These are phyloP conservation scores for Sebastes miniatus DNA, from an alignment of 2,797 vertebrate species.

Conservation along the genomic window DNA sequence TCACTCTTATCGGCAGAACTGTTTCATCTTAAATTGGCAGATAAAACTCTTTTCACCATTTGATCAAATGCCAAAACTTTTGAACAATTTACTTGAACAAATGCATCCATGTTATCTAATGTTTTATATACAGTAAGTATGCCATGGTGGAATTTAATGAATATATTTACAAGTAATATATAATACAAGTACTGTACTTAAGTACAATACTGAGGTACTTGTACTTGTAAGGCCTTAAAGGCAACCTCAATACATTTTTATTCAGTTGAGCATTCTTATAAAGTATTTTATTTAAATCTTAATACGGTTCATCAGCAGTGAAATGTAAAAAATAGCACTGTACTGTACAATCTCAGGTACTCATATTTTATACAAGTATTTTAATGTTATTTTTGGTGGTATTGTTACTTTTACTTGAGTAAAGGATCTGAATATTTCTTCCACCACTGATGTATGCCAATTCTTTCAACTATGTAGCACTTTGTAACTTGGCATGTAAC, in stretches of 20 bases:
- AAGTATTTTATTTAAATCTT: background rate
- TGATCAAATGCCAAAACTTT: background rate
- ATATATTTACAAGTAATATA: background rate
- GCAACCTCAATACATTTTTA: background rate
- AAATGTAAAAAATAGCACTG: background rate
- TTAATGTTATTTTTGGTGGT: background rate
- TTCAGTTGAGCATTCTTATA: background rate
- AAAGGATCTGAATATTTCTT: background rate
- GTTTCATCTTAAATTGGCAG: background rate
- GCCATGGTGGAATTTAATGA: background rate
- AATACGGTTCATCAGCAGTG: background rate
- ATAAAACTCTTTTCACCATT: background rate
- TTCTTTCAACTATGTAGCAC: background rate
- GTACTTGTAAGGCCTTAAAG: background rate
- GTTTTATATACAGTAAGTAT: background rate
- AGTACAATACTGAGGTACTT: background rate
- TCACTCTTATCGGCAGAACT: background rate
- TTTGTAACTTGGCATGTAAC: background rate
- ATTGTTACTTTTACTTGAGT: background rate
- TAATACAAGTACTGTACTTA: background rate
- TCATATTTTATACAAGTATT: background rate
- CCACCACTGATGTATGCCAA: background rate
- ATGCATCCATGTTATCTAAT: background rate
- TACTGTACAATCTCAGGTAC: background rate
- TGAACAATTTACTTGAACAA: background rate